Percentiles rank a stretch among this genome's conserved stretches.
Conservation (phyloP, 2,888 invertebrate species). For the Tholera decimalis region DNA sequence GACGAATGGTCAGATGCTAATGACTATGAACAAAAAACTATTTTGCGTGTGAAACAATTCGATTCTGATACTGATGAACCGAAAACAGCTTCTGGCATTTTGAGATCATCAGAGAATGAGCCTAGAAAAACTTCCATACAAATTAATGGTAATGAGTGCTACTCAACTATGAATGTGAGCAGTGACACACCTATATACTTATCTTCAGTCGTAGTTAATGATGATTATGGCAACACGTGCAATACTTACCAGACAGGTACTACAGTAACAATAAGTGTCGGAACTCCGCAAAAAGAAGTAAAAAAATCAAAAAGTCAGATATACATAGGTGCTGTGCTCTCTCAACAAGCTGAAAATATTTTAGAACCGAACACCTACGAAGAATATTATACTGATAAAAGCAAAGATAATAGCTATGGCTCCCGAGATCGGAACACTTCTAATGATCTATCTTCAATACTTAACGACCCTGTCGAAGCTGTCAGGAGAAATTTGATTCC, state of each 20-base stretch:
- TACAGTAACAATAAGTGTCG: slow-evolving; percentile 92
- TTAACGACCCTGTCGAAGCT: slow-evolving; percentile 95
- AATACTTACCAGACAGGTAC: slow-evolving; percentile 90
- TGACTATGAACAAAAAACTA: slow-evolving; percentile 87
- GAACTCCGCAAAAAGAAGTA: slow-evolving; percentile 86
- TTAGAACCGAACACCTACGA: slow-evolving; percentile 84
- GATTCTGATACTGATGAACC: slow-evolving; percentile 87
- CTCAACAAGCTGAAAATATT: slow-evolving; percentile 72
- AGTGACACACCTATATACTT: slow-evolving; percentile 93
- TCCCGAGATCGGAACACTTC: slow-evolving; percentile 61
- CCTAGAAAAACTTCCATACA: slow-evolving; percentile 93
- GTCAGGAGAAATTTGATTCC: slow-evolving; percentile 94
- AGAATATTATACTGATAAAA: slow-evolving; percentile 82
- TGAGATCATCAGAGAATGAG: slow-evolving; percentile 80
- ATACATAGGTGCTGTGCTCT: slow-evolving; percentile 86
- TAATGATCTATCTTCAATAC: slow-evolving; percentile 89
- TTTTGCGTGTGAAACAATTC: slow-evolving; percentile 86
- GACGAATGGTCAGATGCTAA: slow-evolving; percentile 90
- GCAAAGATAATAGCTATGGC: slow-evolving; percentile 63
- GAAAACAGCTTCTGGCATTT: slow-evolving; percentile 70
- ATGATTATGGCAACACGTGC: slow-evolving; percentile 86
- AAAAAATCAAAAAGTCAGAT: slow-evolving; percentile 89
- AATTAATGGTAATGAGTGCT: slow-evolving; percentile 94
- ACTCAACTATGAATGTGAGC: slow-evolving; percentile 94
- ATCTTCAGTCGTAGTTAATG: slow-evolving; percentile 94